These are phyloP conservation scores for Stenodera caucasica DNA, from an alignment of 2,888 invertebrate species.

Conservation along the genomic window DNA sequence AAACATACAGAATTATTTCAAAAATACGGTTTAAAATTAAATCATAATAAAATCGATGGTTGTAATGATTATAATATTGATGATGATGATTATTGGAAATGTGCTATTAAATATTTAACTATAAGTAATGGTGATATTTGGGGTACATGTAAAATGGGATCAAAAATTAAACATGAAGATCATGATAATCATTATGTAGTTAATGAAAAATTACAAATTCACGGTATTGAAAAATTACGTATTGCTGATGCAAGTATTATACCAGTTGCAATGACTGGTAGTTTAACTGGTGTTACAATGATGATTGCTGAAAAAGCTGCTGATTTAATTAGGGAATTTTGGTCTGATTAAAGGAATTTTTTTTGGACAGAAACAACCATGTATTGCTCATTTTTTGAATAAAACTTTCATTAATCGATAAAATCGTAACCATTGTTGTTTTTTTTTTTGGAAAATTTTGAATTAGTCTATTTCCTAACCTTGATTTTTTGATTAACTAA, in stretches of 20 bases:
- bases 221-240: conserved; percentile 62
- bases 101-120: conserved; percentile 71
- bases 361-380: no score
- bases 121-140: conserved; percentile 70
- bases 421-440: no score
- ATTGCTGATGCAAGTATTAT: conserved; percentile 72
- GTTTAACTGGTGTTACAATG: conserved; percentile 69
- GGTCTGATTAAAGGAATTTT: no score
- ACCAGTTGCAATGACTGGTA: conserved; percentile 68
- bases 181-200: conserved; percentile 62
- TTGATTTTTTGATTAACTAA: no score
- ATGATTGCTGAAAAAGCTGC: conserved; percentile 67
- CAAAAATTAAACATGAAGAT: no score
- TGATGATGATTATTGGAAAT: conserved; percentile 67
- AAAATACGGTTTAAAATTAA: conserved; percentile 61
- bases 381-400: no score
- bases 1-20: conserved; percentile 62
- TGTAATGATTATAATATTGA: conserved; percentile 63
- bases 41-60: conserved; percentile 57
- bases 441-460: no score
- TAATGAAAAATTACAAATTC: conserved; percentile 64
- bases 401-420: no score
- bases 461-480: no score
- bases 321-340: conserved; percentile 47
- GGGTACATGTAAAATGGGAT: conserved; percentile 73